Percentiles rank a stretch among this genome's conserved stretches.
phyloP scores from a whole-genome alignment of 2,113 vertebrate genomes.

The Ginglymostoma cirratum region DNA sequence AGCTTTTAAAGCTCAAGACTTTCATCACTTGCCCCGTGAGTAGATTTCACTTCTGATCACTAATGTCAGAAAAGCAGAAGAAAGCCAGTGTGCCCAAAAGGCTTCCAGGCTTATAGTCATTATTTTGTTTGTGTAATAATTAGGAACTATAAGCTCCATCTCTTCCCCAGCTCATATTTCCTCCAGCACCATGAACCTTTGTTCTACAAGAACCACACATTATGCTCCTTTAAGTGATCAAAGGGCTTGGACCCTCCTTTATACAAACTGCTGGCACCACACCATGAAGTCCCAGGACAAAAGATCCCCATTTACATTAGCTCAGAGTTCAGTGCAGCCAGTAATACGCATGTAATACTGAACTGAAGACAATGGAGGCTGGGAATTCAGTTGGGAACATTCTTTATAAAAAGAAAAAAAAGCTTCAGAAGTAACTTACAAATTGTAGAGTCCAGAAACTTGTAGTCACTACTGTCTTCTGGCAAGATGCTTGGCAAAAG shows the following conservation, averaged over 20 bases:
- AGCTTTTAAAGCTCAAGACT: not conserved
- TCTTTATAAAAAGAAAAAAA: not conserved
- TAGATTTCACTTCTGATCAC: not conserved
- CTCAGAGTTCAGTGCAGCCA: not conserved
- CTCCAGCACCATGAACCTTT: not conserved
- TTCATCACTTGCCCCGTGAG: not conserved
- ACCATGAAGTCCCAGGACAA: not conserved
- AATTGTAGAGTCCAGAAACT: constrained; percentile 24
- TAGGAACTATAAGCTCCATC: not conserved
- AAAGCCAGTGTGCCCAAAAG: not conserved
- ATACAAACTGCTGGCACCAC: not conserved
- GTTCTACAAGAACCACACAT: not conserved
- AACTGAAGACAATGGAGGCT: not conserved
- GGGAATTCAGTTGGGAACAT: not conserved
- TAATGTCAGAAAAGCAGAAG: not conserved
- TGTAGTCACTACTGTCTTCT: not conserved
- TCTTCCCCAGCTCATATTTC: not conserved
- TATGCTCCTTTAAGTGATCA: not conserved
- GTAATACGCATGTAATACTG: not conserved
- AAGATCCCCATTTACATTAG: not conserved
- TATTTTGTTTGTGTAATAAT: not conserved
- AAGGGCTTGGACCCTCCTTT: not conserved
- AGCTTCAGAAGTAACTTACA: not conserved
- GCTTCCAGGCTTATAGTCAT: not conserved
- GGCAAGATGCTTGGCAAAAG: constrained; percentile 3